Evolutionary conservation across 2,888 invertebrate species (phyloP).

Genomic region (Gerris lacustris): DNA sequence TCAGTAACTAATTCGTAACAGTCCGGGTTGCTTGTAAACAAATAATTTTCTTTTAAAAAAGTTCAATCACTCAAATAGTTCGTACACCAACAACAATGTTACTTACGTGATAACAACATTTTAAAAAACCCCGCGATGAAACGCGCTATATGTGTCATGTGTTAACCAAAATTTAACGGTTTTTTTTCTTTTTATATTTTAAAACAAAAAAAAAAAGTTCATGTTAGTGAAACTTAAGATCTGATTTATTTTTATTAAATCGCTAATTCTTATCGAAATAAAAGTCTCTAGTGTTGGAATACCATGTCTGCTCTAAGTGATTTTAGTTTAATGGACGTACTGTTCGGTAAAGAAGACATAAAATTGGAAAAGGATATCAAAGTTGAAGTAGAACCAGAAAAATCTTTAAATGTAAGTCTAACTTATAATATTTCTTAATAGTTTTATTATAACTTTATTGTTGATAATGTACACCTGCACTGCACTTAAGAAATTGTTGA

Average conservation of each 20-base stretch:
- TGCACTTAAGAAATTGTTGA: too few relatives aligned
- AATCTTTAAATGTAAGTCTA: slow-evolving; percentile 21
- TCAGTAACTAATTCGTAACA: background rate
- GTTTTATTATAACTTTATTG: background rate
- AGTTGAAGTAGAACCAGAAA: slow-evolving; percentile 25
- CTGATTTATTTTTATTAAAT: too few relatives aligned
- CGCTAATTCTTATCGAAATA: too few relatives aligned
- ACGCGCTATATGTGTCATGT: background rate
- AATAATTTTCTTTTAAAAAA: background rate
- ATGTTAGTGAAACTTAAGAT: too few relatives aligned
- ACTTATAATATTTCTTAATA: background rate
- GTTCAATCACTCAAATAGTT: background rate
- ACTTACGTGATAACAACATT: background rate
- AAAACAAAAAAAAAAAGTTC: too few relatives aligned
- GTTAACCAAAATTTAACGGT: too few relatives aligned
- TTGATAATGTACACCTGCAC: background rate
- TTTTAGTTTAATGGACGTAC: slow-evolving; percentile 37
- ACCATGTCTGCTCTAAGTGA: slow-evolving; percentile 36
- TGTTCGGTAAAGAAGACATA: slow-evolving; percentile 37
- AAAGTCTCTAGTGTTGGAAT: background rate
- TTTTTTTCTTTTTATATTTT: too few relatives aligned
- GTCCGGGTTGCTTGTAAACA: background rate
- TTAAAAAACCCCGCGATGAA: too few relatives aligned
- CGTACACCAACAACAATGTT: background rate
- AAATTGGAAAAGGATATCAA: slow-evolving; percentile 32